A percentile compares a stretch with the other conserved stretches of the same genome.
Conservation (phyloP, 2,888 invertebrate species). For the Choreutis nemorana region DNA sequence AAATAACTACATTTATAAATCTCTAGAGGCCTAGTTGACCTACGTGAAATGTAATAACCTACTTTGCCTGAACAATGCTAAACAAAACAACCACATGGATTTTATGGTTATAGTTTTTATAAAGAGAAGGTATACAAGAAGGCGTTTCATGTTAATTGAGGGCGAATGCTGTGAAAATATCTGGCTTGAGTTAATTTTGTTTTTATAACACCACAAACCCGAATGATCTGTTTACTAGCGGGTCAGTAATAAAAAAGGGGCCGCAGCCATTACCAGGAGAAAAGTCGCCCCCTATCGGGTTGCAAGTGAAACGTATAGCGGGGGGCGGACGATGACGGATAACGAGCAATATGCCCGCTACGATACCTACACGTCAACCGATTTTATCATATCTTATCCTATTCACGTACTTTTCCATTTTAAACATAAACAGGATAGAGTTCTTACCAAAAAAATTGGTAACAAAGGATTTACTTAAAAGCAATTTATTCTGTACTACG, state of each 20-base stretch:
- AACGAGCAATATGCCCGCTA: constrained; percentile 55
- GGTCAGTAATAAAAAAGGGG: constrained; percentile 65
- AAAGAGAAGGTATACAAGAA: too few relatives aligned
- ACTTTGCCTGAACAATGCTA: too few relatives aligned
- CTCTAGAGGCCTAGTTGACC: too few relatives aligned
- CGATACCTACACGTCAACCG: constrained; percentile 45
- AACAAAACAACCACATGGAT: too few relatives aligned
- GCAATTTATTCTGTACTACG: too few relatives aligned
- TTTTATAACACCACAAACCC: constrained; percentile 67
- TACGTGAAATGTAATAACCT: too few relatives aligned
- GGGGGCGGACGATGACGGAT: constrained; percentile 62
- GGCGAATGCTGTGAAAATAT: constrained; percentile 41
- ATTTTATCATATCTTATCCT: constrained; percentile 21
- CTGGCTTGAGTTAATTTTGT: constrained; percentile 62
- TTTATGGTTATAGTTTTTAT: too few relatives aligned
- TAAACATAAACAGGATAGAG: too few relatives aligned
- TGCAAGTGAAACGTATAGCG: constrained; percentile 60
- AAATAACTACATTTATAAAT: too few relatives aligned
- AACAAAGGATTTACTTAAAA: too few relatives aligned
- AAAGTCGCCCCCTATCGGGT: constrained; percentile 64
- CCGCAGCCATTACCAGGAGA: constrained; percentile 56
- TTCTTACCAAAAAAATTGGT: too few relatives aligned
- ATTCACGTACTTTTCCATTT: too few relatives aligned
- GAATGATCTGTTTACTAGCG: constrained; percentile 68
- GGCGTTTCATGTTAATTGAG: constrained; percentile 47